A percentile compares a stretch with the other conserved stretches of the same genome.
Conservation (phyloP, 2,113 vertebrate genomes). For the Lophius piscatorius region DNA sequence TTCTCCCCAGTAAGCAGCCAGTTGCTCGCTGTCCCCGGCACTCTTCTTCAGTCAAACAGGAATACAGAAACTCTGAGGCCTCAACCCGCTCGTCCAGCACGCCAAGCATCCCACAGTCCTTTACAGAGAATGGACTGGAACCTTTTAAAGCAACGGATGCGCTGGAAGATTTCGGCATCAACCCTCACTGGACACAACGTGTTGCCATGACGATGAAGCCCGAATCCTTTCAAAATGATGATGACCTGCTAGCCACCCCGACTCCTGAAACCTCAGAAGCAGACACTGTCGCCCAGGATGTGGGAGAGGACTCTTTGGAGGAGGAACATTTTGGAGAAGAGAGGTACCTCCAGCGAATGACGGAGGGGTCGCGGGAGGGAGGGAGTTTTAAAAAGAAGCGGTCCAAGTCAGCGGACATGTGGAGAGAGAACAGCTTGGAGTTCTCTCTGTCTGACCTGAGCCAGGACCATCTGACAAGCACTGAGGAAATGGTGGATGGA, state of each 20-base stretch:
- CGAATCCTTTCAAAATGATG: slow-evolving; percentile 86
- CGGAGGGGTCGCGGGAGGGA: slow-evolving; percentile 79
- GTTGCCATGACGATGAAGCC: slow-evolving; percentile 89
- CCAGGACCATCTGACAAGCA: slow-evolving; percentile 96
- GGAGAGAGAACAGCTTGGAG: slow-evolving; percentile 95
- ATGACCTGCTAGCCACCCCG: slow-evolving; percentile 59
- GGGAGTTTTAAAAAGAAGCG: slow-evolving; percentile 92
- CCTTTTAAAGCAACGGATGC: slow-evolving; percentile 80
- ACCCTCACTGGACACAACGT: slow-evolving; percentile 88
- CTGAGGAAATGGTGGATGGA: slow-evolving; percentile 91
- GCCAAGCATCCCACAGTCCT: slow-evolving; percentile 96
- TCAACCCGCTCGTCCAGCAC: slow-evolving; percentile 96
- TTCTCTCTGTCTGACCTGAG: slow-evolving; percentile 95
- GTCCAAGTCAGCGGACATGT: slow-evolving; percentile 97
- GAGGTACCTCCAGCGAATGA: slow-evolving; percentile 78
- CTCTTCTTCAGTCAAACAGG: slow-evolving; percentile 85
- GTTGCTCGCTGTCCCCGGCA: slow-evolving; percentile 80
- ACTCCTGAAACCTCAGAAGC: slow-evolving; percentile 84
- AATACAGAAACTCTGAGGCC: slow-evolving; percentile 88
- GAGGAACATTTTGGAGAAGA: slow-evolving; percentile 74
- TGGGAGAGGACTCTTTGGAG: slow-evolving; percentile 82
- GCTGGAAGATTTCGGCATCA: slow-evolving; percentile 83
- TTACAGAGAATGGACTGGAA: slow-evolving; percentile 91
- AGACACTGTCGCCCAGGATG: slow-evolving; percentile 81
- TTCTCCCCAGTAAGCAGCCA: slow-evolving; percentile 80